Base-by-base conservation (phyloP, 1,140 invertebrate genomes). In the Saccostrea cuccullata region DNA sequence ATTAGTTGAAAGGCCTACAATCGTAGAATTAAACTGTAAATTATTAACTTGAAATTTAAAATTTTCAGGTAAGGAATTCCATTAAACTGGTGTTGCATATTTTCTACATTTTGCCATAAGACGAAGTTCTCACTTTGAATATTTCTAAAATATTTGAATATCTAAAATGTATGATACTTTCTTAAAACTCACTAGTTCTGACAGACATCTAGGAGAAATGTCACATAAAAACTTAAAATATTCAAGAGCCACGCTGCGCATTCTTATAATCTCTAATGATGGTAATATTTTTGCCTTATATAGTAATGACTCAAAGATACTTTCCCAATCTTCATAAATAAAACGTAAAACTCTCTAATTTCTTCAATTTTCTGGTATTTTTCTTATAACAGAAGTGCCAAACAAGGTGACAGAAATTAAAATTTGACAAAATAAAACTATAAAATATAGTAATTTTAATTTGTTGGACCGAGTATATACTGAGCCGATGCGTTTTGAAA, bases 401-500 rank as follows among this genome's bases (percentile, higher is more conserved):
- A 67, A 60, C 56, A 8, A 70, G 58, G n/a, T 12, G 85, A 47
- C 83, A 87, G 73, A 85, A 87, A 40, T 82, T 87, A 86, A 88
- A 83, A 56, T 86, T 86, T 86, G 87, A 90, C 58, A 84, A 56
- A 30, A 84, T 58, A 86, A 90, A 90, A 58, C 47, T 77, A 40
- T 88, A 40, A 88, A 86, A 84, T 30, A 90, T 86, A 56, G 84
- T 87, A 23, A 86, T 40, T n/a, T n/a, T n/a, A n/a, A n/a, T 56
- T 47, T 86, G 47, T 70, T 86, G 88, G 83, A 20, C 58, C 40
- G 64, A 58, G 36, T 47, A 13, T 86, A 58, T 23, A 83, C 60
- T 82, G 12, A 36, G 30, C 84, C 77, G 11, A 88, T 88, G 23
- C 89, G 55, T 73, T 86, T 83, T 55, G n/a, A n/a, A n/a, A n/a